A percentile compares a stretch with the other conserved stretches of the same genome.
Evolutionary conservation across 2,888 invertebrate genomes (phyloP).

Genomic region (Platypus cylindrus): DNA sequence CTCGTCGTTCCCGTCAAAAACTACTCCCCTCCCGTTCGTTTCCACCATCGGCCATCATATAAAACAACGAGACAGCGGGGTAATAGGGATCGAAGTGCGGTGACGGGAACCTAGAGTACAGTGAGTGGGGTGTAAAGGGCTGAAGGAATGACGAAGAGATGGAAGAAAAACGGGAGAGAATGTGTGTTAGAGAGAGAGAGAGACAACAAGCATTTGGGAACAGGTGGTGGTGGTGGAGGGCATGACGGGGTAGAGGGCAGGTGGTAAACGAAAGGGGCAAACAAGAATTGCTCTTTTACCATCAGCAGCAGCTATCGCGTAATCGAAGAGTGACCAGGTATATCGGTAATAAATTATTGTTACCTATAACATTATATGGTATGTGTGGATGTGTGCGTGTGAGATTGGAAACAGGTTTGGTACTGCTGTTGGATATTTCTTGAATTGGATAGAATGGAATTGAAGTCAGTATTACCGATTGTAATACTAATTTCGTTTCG

Average conservation of each 20-base stretch:
- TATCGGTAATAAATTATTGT: conserved; percentile 27
- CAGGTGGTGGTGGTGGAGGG: conserved; percentile 9
- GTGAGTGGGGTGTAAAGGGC: not conserved
- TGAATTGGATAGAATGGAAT: no score
- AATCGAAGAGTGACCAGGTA: conserved; percentile 27
- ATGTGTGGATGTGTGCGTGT: no score
- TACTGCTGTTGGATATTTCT: not conserved
- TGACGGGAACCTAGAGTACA: conserved; percentile 18
- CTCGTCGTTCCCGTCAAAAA: no score
- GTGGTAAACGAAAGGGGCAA: conserved; percentile 12
- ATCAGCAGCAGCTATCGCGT: conserved; percentile 23
- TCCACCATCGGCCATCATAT: no score
- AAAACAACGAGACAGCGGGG: conserved; percentile 17
- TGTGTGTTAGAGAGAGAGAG: no score
- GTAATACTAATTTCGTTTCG: no score
- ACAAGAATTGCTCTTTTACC: conserved; percentile 29
- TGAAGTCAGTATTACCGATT: no score
- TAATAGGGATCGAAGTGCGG: conserved; percentile 2
- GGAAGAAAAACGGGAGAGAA: conserved; percentile 4
- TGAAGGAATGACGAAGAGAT: no score
- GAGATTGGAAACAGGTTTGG: not conserved
- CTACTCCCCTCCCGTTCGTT: no score
- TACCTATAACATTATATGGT: no score
- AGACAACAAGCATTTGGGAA: no score
- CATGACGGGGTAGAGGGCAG: conserved; percentile 12